phyloP scores from a whole-genome alignment of 2,888 invertebrate species.

The Hybos culiciformis region DNA sequence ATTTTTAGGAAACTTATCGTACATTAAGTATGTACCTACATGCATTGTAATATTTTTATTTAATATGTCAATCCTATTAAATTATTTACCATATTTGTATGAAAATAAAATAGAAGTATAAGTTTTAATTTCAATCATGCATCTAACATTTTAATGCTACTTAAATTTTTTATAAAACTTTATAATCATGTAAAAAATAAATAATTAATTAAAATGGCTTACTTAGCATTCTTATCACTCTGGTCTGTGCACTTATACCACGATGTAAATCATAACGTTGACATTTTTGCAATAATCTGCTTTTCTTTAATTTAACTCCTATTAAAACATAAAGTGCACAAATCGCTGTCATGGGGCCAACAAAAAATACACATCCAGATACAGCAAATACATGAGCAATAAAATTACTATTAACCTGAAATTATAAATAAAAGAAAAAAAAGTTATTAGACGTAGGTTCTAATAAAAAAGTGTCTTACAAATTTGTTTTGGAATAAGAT shows the following conservation, averaged over 20 bases:
- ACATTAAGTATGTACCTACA: too few relatives aligned
- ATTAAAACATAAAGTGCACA: constrained; percentile 67
- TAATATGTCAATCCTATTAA: too few relatives aligned
- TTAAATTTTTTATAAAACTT: too few relatives aligned
- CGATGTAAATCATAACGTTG: constrained; percentile 40
- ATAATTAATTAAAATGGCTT: constrained; percentile 36
- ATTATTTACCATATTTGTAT: too few relatives aligned
- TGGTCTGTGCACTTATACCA: constrained; percentile 44
- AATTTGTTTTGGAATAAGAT: constrained; percentile 2
- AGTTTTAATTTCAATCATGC: too few relatives aligned
- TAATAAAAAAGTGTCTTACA: constrained; percentile 7
- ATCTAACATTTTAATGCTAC: too few relatives aligned
- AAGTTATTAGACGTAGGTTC: constrained; percentile 8
- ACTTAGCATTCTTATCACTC: constrained; percentile 72
- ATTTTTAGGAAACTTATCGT: too few relatives aligned
- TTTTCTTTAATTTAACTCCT: constrained; percentile 54
- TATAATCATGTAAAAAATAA: not conserved
- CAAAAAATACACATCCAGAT: constrained; percentile 70
- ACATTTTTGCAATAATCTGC: constrained; percentile 44
- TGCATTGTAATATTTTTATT: too few relatives aligned
- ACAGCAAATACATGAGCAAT: constrained; percentile 60
- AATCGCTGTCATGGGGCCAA: constrained; percentile 76
- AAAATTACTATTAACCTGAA: constrained; percentile 34
- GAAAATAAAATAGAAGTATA: too few relatives aligned
- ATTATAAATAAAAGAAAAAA: constrained; percentile 4